Evolutionary conservation across 2,888 invertebrate species (phyloP), one percentile per base, ranked within the genome.

Genomic region (Dendrolimus houi): DNA sequence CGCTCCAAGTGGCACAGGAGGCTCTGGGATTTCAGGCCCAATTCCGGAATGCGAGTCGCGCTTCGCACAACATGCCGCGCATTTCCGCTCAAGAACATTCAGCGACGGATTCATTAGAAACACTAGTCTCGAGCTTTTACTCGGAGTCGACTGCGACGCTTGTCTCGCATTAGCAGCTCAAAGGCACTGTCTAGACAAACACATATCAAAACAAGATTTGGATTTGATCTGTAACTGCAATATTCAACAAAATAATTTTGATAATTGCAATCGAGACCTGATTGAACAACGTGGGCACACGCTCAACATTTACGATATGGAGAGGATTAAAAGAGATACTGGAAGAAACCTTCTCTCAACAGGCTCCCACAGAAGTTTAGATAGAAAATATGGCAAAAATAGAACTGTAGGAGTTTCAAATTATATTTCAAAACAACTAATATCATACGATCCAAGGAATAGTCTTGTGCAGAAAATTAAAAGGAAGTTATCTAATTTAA

Each of bases 121-220:
- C 68, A 87, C 88, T 52, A 91, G 91, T 66, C 85, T 91, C 41
- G 91, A 91, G 63, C 80, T 91, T 1, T 74, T 91, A 7, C 83
- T 91, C 3, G 91, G 91, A n/a, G 88, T 90, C 17, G 90, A 91
- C 63, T 91, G 91, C 64, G 91, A 91, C 65, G 89, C 91, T 55
- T 91, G 91, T 58, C 81, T 88, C 55, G 89, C 90, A 9, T 73
- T 91, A 54, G 88, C 89, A 12, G 80, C 89, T 41, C 86, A 87
- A 62, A 71, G 81, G 63, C 85, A 85, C 61, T 87, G 87, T 65
- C 65, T 77, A 62, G 83, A 82, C 63, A 85, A 87, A 68, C 85
- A 83, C 71, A 76, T 84, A 71, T 74, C 86, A 58, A 86, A 86
- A 62, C 83, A 83, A 40, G 84, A 89, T 61, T 82, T 89, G 57